A percentile compares a stretch with the other conserved stretches of the same genome.
Evolutionary conservation across 2,797 vertebrate species (phyloP).

Genomic region (Malurus splendens): DNA sequence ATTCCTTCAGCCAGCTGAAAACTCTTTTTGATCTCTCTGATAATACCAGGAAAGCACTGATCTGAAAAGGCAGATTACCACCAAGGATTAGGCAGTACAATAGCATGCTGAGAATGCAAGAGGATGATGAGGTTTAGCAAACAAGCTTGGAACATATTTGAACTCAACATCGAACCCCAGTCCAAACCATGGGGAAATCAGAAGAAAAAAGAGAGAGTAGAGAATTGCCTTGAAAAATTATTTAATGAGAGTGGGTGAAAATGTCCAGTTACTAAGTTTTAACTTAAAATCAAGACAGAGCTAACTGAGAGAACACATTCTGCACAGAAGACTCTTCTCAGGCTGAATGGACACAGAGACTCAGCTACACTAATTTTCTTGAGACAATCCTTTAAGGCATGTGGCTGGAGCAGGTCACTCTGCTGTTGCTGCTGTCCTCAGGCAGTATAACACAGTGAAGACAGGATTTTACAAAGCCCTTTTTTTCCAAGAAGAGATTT

Average conservation of each 20-base stretch:
- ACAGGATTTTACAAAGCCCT: constrained; percentile 39
- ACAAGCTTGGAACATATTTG: constrained; percentile 32
- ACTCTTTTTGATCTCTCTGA: constrained; percentile 54
- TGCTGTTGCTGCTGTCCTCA: constrained; percentile 31
- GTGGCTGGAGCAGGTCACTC: constrained; percentile 28
- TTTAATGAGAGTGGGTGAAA: not conserved
- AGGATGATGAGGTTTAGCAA: constrained; percentile 45
- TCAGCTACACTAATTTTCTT: constrained; percentile 29
- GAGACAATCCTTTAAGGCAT: constrained; percentile 49
- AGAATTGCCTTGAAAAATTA: not conserved
- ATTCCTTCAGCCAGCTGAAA: constrained; percentile 54
- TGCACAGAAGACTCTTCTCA: not conserved
- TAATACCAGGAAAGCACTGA: constrained; percentile 62
- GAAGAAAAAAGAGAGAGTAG: not conserved
- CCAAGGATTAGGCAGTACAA: constrained; percentile 56
- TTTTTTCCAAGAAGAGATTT: not conserved
- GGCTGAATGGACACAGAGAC: not conserved
- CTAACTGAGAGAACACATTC: not conserved
- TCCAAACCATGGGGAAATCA: not conserved
- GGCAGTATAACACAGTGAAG: constrained; percentile 41
- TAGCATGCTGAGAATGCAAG: constrained; percentile 54
- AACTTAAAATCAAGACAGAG: not conserved
- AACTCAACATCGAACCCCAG: not conserved
- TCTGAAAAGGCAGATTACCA: constrained; percentile 61
- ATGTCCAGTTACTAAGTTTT: not conserved